Conservation (phyloP, 2,888 invertebrate species). For the Nomada goodeniana region DNA sequence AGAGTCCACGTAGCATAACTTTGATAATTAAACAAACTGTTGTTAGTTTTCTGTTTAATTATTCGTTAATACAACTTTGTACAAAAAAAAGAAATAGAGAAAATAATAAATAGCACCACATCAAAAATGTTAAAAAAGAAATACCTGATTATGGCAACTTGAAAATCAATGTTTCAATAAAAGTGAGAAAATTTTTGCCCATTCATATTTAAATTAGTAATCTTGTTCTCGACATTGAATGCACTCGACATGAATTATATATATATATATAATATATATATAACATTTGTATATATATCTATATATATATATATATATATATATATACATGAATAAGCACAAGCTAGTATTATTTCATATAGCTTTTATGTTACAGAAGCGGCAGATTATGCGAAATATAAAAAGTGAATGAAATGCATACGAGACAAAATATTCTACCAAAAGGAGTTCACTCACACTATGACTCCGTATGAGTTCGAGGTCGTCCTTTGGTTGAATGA, state of each 20-base stretch:
- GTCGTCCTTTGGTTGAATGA: conserved; percentile 93
- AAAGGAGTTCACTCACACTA: conserved; percentile 84
- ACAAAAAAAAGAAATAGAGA: conserved; percentile 8
- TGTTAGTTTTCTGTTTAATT: conserved; percentile 15
- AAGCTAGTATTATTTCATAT: conserved; percentile 12
- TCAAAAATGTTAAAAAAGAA: conserved; percentile 25
- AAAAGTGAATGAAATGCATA: conserved; percentile 51
- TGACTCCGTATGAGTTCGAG: conserved; percentile 86
- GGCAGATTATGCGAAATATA: conserved; percentile 38
- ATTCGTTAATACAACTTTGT: conserved; percentile 28
- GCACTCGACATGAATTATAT: too few species aligned
- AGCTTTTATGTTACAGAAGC: conserved; percentile 46
- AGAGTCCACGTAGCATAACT: neutral
- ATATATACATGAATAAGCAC: conserved; percentile 31
- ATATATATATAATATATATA: too few species aligned
- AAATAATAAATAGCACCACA: neutral
- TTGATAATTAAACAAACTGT: conserved; percentile 9
- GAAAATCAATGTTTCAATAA: conserved; percentile 7
- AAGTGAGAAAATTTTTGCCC: neutral
- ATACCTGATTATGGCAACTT: conserved; percentile 1
- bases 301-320: too few species aligned
- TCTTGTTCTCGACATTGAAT: too few species aligned
- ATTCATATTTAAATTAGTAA: too few species aligned
- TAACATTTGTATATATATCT: too few species aligned
- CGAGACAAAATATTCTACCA: conserved; percentile 54